A percentile compares a stretch with the other conserved stretches of the same genome.
phyloP scores from a whole-genome alignment of 64 coral and sea anemone species.

The Pachyseris speciosa region DNA sequence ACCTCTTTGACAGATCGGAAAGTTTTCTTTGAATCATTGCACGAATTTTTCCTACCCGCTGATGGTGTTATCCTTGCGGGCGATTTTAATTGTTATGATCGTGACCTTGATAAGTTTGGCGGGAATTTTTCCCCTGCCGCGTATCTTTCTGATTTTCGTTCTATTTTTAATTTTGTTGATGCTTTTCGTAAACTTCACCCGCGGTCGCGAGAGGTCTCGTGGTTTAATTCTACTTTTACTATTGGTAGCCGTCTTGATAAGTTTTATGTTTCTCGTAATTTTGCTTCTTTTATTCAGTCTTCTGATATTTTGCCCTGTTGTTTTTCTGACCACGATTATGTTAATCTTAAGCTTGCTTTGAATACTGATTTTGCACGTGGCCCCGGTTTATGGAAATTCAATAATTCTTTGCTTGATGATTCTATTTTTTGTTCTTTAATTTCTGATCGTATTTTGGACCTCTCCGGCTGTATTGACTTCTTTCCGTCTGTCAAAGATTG shows the following conservation, averaged over 20 bases:
- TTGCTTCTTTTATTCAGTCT: neutral
- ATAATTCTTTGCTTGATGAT: neutral
- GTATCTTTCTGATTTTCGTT: neutral
- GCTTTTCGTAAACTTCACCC: conserved; percentile 5
- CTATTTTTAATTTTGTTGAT: conserved; percentile 11
- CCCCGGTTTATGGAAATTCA: neutral
- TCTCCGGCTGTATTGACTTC: too few species aligned
- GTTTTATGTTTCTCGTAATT: neutral
- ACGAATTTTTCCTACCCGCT: neutral
- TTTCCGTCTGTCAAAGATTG: neutral
- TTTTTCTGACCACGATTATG: conserved; percentile 40
- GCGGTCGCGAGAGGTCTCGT: neutral
- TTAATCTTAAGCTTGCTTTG: neutral
- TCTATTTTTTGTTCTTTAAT: neutral
- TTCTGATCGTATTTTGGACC: neutral
- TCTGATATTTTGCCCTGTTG: neutral
- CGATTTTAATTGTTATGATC: conserved; percentile 39
- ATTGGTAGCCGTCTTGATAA: conserved; percentile 18
- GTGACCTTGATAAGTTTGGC: neutral
- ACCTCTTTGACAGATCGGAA: neutral
- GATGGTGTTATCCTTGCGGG: neutral
- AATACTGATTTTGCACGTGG: neutral
- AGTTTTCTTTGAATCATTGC: neutral
- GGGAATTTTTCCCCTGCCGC: neutral
- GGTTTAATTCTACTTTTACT: neutral